These are phyloP conservation scores for Cephalopholis sonnerati DNA, from an alignment of 2,113 vertebrate species.

Conservation along the genomic window DNA sequence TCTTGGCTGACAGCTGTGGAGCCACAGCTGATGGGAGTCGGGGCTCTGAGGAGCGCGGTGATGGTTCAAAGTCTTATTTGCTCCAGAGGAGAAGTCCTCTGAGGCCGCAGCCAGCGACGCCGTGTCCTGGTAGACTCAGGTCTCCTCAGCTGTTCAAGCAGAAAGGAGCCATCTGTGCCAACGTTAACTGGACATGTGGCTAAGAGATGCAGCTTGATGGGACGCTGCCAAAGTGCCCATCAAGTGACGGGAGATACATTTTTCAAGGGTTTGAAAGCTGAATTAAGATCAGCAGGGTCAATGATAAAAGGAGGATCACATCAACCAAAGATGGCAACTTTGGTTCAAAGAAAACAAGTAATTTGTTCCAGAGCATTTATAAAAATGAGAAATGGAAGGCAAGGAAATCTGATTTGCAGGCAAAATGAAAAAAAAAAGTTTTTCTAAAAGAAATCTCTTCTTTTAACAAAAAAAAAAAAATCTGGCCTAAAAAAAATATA, in stretches of 20 bases:
- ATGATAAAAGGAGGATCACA: slow-evolving; percentile 2
- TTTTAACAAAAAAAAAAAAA: background rate
- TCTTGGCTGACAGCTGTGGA: slow-evolving; percentile 72
- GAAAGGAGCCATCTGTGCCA: slow-evolving; percentile 55
- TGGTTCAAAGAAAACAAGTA: slow-evolving; percentile 8
- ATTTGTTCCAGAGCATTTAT: slow-evolving; percentile 14
- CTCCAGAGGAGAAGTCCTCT: slow-evolving; percentile 54
- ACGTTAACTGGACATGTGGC: slow-evolving; percentile 47
- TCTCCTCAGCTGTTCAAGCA: slow-evolving; percentile 37
- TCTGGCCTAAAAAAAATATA: background rate
- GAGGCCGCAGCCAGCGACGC: slow-evolving; percentile 35
- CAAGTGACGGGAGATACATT: slow-evolving; percentile 23
- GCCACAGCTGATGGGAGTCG: slow-evolving; percentile 57
- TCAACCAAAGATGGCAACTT: slow-evolving; percentile 1
- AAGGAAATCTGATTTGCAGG: background rate
- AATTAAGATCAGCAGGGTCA: slow-evolving; percentile 5
- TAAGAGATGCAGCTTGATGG: slow-evolving; percentile 27
- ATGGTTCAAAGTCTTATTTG: slow-evolving; percentile 67
- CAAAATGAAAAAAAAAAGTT: background rate
- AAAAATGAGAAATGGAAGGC: background rate
- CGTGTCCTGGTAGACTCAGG: slow-evolving; percentile 25
- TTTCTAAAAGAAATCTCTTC: background rate
- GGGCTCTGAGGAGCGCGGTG: slow-evolving; percentile 25
- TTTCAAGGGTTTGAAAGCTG: slow-evolving; percentile 21
- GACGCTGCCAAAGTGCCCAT: slow-evolving; percentile 32